These are phyloP conservation scores for Meloidogyne chitwoodi DNA, from an alignment of 1,140 invertebrate genomes.

Conservation along the genomic window DNA sequence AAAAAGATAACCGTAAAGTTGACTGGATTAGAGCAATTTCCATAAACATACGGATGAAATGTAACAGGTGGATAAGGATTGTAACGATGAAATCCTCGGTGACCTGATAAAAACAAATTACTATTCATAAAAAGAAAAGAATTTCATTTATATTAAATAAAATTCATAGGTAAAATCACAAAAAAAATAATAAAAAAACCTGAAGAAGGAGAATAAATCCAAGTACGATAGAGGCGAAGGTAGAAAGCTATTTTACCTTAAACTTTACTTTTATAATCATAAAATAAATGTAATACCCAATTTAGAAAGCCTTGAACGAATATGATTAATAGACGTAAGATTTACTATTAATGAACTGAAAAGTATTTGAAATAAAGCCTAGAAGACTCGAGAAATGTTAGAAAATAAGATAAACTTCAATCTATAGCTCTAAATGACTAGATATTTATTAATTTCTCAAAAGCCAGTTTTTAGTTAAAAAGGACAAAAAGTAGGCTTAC, in stretches of 20 bases:
- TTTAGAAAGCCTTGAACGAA: neutral
- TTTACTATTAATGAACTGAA: neutral
- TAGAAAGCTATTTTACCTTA: conserved; percentile 9
- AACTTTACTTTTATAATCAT: neutral
- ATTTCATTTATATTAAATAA: no score
- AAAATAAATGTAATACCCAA: neutral
- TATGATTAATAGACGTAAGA: neutral
- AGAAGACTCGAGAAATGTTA: no score
- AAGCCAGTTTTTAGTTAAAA: no score
- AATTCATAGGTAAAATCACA: no score
- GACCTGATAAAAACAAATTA: neutral
- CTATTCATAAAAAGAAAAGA: no score
- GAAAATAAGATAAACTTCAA: no score
- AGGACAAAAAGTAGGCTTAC: neutral
- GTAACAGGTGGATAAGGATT: neutral
- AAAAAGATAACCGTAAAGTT: neutral
- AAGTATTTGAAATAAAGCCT: neutral
- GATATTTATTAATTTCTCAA: no score
- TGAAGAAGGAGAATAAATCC: conserved; percentile 1
- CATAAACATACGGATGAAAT: neutral
- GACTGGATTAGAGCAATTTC: neutral
- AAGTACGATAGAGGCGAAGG: conserved; percentile 11
- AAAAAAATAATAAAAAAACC: neutral
- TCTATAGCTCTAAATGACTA: no score
- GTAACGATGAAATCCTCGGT: conserved; percentile 4